Conservation (phyloP, 2,797 vertebrate genomes). For the Erethizon dorsatum region DNA sequence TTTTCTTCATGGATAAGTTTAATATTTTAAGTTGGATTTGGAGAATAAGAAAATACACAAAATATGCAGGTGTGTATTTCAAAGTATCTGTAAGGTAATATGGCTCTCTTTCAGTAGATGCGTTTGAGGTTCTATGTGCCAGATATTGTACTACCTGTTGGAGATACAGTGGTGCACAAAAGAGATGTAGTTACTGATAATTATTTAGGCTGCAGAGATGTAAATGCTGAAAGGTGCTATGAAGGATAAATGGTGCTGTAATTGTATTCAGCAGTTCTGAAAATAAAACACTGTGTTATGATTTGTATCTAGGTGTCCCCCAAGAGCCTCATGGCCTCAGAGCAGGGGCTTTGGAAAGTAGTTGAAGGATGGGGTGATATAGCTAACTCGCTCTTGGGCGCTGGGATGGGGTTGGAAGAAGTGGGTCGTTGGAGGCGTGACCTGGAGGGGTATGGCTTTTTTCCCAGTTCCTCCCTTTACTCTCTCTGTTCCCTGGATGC, state of each 20-base stretch:
- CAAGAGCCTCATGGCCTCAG: not conserved
- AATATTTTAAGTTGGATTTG: constrained; percentile 42
- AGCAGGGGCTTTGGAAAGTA: not conserved
- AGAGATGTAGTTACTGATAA: not conserved
- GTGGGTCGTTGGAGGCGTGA: not conserved
- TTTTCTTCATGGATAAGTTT: constrained; percentile 20
- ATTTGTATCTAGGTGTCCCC: not conserved
- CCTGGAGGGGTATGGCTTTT: not conserved
- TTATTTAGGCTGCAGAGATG: not conserved
- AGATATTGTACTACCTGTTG: not conserved
- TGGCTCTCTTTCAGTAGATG: not conserved
- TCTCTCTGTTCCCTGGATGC: not conserved
- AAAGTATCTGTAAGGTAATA: not conserved
- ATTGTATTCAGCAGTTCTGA: not conserved
- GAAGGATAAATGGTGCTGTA: not conserved
- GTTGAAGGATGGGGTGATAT: not conserved
- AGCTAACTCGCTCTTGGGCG: not conserved
- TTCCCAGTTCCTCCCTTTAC: not conserved
- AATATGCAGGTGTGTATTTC: not conserved
- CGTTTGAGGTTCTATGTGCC: not conserved
- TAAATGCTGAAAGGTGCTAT: not conserved
- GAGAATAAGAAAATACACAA: not conserved
- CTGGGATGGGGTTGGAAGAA: not conserved
- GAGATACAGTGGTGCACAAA: not conserved
- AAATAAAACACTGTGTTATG: not conserved